Base-by-base conservation (phyloP, 2,888 invertebrate genomes). In the Eugnorisma glareosa region DNA sequence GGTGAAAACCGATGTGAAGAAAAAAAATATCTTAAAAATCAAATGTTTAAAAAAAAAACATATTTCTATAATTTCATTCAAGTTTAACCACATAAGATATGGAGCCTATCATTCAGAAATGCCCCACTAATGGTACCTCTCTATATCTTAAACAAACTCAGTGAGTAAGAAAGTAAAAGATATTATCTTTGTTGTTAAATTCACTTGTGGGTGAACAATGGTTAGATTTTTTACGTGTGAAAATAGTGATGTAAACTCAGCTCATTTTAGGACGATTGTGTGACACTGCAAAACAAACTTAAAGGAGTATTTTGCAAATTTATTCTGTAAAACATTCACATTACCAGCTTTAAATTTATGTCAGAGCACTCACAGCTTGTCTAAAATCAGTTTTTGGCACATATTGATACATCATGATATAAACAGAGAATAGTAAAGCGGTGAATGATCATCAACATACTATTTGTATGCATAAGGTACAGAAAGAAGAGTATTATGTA, bases 141-240 rank as follows among this genome's bases (percentile, higher is more conserved):
- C n/a, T 64, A 21, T 48, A 82, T 31, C 37, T 48, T 59, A 59
- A 31, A 57, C 45, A 59, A 78, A 78, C 59, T 69, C 57, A 59
- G 68, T 63, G 61, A 70, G 51, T 80, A 79, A 86, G 80, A 88
- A 88, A 87, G 84, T 75, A 77, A 78, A 79, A 75, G 59, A 81
- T 80, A 67, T 40, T 73, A 79, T 80, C 75, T 67, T 78, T 78
- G 80, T 83, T 68, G 69, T 83, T 75, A 75, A 82, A 77, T 83
- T 82, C 86, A 79, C 76, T 85, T 80, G 81, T 78, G 54, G 43
- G 67, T 37, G 61, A 75, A 87, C 88, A 86, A 87, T 86, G 77
- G 69, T 48, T 71, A 66, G 35, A 57, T 75, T 72, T 79, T 84
- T 80, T 80, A 77, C 54, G 45, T 86, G 84, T 71, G 73, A 84